Evolutionary conservation across 2,888 invertebrate species (phyloP).

Genomic region (Idaea aversata): DNA sequence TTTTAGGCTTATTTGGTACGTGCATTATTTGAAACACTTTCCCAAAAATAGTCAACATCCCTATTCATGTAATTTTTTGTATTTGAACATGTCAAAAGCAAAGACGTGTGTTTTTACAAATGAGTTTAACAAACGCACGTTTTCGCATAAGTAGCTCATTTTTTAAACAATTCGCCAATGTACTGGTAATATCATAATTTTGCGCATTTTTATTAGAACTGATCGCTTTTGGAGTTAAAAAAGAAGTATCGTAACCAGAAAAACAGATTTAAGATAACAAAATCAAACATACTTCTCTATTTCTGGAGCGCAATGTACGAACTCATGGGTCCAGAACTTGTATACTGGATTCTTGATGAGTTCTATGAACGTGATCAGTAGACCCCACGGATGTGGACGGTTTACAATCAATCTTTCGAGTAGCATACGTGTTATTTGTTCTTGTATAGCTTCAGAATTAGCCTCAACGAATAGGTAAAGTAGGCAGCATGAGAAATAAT

Average conservation of each 20-base stretch:
- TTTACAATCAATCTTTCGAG: constrained; percentile 98
- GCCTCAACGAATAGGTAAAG: constrained; percentile 98
- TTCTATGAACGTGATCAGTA: constrained; percentile 99
- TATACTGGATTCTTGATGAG: constrained; percentile 98
- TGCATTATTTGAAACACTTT: too few species aligned
- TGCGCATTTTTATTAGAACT: background rate
- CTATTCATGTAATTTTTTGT: too few species aligned
- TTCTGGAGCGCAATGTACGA: constrained; percentile 99
- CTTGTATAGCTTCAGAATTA: constrained; percentile 98
- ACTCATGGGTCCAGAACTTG: constrained; percentile 99
- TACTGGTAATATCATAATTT: background rate
- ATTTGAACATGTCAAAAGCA: background rate
- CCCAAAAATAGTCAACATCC: too few species aligned
- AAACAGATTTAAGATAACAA: constrained; percentile 29
- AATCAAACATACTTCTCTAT: constrained; percentile 93
- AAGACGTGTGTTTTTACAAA: constrained; percentile 1
- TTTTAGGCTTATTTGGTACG: too few species aligned
- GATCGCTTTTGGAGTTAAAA: constrained; percentile 14
- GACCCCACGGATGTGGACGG: constrained; percentile 99
- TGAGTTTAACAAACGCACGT: background rate
- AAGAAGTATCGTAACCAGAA: constrained; percentile 14
- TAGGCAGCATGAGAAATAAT: constrained; percentile 99
- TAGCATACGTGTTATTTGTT: constrained; percentile 97
- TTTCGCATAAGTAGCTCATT: background rate
- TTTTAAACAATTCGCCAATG: background rate